These are phyloP conservation scores for Auanema sp. DNA, from an alignment of 2,888 invertebrate genomes.

Conservation along the genomic window DNA sequence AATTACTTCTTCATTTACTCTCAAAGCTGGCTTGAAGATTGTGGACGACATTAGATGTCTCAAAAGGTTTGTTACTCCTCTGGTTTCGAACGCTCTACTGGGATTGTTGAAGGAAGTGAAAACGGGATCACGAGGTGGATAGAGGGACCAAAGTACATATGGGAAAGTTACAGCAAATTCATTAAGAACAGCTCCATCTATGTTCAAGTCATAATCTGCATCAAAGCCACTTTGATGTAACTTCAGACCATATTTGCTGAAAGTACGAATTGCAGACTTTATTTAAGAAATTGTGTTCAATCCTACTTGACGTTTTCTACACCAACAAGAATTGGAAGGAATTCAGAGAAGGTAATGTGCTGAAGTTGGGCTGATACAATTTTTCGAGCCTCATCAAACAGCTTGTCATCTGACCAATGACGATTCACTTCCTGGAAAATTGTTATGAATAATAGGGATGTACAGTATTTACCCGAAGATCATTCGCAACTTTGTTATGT, in stretches of 20 bases:
- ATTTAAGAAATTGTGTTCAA: not conserved
- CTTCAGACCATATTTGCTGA: slow-evolving; percentile 76
- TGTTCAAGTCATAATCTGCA: slow-evolving; percentile 71
- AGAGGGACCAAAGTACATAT: slow-evolving; percentile 43
- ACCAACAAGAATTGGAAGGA: slow-evolving; percentile 60
- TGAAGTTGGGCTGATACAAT: slow-evolving; percentile 71
- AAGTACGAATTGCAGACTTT: slow-evolving; percentile 1
- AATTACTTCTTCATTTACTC: slow-evolving; percentile 44
- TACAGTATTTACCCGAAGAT: slow-evolving; percentile 51
- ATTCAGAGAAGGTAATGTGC: slow-evolving; percentile 67
- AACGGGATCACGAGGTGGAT: slow-evolving; percentile 35
- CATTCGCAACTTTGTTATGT: slow-evolving; percentile 60
- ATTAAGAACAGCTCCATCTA: slow-evolving; percentile 74
- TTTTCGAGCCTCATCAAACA: slow-evolving; percentile 65
- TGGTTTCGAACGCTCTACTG: slow-evolving; percentile 51
- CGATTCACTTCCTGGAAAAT: slow-evolving; percentile 47
- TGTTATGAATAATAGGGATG: not conserved
- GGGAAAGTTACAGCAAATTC: slow-evolving; percentile 57
- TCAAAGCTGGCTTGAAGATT: slow-evolving; percentile 37
- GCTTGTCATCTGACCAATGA: slow-evolving; percentile 62
- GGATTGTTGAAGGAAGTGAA: slow-evolving; percentile 62
- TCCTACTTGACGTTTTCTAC: slow-evolving; percentile 48
- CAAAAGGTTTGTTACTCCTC: slow-evolving; percentile 54
- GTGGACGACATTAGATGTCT: slow-evolving; percentile 37
- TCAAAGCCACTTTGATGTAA: slow-evolving; percentile 71